These are phyloP conservation scores for Sylvia borin DNA, from an alignment of 2,797 vertebrate genomes.

Conservation along the genomic window DNA sequence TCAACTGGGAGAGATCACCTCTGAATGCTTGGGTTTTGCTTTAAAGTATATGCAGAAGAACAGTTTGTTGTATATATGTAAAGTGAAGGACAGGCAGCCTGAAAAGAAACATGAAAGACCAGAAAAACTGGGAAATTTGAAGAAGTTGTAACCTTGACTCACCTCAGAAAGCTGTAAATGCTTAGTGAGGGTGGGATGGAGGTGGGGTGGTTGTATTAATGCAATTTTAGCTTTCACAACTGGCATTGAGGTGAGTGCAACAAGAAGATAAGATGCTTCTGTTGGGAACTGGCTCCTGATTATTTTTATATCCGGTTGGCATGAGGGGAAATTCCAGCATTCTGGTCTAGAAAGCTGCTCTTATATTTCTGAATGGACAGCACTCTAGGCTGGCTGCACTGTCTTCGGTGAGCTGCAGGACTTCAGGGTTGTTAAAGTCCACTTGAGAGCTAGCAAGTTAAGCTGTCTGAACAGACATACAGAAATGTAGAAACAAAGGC, in stretches of 20 bases:
- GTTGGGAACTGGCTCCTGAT: not conserved
- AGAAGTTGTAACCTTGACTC: not conserved
- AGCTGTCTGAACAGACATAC: not conserved
- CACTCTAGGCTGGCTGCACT: not conserved
- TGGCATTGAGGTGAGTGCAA: not conserved
- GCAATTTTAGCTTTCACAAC: not conserved
- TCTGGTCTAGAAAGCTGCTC: not conserved
- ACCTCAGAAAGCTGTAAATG: not conserved
- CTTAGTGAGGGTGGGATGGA: not conserved
- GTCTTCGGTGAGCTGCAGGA: not conserved
- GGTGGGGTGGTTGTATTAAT: not conserved
- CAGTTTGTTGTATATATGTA: not conserved
- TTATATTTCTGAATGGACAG: not conserved
- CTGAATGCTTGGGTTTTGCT: not conserved
- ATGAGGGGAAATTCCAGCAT: not conserved
- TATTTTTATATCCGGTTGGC: not conserved
- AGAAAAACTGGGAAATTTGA: not conserved
- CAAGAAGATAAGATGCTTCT: not conserved
- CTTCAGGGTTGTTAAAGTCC: not conserved
- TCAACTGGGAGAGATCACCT: not conserved
- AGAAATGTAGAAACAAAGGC: not conserved
- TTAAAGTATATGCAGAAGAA: not conserved
- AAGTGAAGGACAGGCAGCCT: not conserved
- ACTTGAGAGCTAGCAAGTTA: not conserved
- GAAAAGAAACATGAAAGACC: not conserved